Base-by-base conservation (phyloP, 2,888 invertebrate species). In the Eremobia ochroleuca region DNA sequence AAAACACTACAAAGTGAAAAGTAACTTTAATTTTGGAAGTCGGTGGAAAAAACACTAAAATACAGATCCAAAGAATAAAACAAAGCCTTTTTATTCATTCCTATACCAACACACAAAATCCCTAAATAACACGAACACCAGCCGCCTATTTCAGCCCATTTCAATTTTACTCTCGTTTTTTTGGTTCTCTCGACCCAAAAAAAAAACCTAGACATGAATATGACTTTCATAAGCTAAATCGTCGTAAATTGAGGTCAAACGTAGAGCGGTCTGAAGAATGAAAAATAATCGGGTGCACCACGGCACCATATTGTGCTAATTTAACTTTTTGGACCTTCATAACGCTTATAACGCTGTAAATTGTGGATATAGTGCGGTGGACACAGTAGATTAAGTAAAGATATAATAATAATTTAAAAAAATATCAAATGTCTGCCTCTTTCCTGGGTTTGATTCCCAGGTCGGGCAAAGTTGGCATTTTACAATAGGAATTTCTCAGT, bases 271-370 rank as follows among this genome's bases (percentile, higher is more conserved):
- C 31, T 61, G 67, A 84, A 71, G 68, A 82, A 83, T 85, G 87
- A 87, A 89, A 88, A 87, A 88, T 80, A 82, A 77, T 79, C 72
- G 71, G 86, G 88, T 72, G 72, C 79, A 86, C 90, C 86, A 46
- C 87, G 70, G 70, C 82, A 85, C 83, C 90, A 88, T 81, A 89
- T 90, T 88, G 89, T 72, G 86, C 78, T 90, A 89, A 90, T 91
- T 90, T 87, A 88, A 90, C 85, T 90, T 90, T 89, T 89, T 87
- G 86, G 85, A 75, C 85, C 82, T 83, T 82, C 77, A 69, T 83
- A 79, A 73, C 79, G 72, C 61, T 81, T 84, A 79, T 82, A 82
- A 74, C 55, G 59, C 55, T 37, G 89, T 90, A 79, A 90, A 90
- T 90, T 82, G 76, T 73, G 78, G 69, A 31, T 52, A 81, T 79